These are phyloP conservation scores for Glaucopsyche alexis DNA, from an alignment of 2,888 invertebrate genomes.

Conservation along the genomic window DNA sequence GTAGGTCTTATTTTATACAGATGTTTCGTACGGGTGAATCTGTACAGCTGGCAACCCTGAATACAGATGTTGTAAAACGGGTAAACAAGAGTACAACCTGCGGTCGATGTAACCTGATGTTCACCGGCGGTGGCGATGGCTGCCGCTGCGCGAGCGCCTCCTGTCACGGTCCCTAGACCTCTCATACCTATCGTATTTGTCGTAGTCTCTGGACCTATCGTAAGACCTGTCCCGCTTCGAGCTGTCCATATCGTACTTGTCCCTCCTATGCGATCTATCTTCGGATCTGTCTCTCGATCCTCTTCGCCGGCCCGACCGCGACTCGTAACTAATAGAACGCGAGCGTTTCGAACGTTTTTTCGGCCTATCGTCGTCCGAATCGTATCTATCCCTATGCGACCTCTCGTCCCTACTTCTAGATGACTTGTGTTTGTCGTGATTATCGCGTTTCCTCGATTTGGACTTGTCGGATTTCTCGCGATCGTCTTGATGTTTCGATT, in stretches of 20 bases:
- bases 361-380: constrained; percentile 62
- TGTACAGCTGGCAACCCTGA: constrained; percentile 31
- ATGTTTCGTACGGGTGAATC: not conserved
- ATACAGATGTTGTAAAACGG: constrained; percentile 30
- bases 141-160: constrained; percentile 62
- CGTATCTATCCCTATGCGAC: constrained; percentile 57
- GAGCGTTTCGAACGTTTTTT: constrained; percentile 62
- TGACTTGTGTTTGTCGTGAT: constrained; percentile 58
- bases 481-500: constrained; percentile 56
- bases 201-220: constrained; percentile 51
- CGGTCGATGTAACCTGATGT: constrained; percentile 61
- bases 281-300: constrained; percentile 52
- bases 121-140: constrained; percentile 70
- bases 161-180: constrained; percentile 69
- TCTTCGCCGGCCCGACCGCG: constrained; percentile 53
- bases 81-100: constrained; percentile 67
- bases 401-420: constrained; percentile 58
- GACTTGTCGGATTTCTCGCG: constrained; percentile 53
- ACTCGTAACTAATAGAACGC: constrained; percentile 62
- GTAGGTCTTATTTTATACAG: not conserved
- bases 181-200: constrained; percentile 71
- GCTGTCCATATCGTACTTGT: constrained; percentile 56
- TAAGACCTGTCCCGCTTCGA: constrained; percentile 47
- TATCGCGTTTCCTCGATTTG: constrained; percentile 56
- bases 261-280: constrained; percentile 54